These are phyloP conservation scores for Pristionchus entomophagus DNA, from an alignment of 2,888 invertebrate genomes.

Conservation along the genomic window DNA sequence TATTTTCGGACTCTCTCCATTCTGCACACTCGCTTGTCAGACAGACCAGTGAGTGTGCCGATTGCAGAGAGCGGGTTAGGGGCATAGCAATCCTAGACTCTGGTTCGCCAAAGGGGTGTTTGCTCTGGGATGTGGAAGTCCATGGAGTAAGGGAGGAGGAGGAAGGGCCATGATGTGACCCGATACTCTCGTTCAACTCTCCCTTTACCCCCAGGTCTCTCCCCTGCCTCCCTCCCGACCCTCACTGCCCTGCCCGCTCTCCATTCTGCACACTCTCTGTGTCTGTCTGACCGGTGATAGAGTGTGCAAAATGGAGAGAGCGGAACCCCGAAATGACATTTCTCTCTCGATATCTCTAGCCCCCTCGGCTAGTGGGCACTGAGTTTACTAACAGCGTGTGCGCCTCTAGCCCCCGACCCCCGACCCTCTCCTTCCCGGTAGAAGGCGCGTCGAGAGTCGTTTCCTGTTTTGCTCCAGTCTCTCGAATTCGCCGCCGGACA, in stretches of 20 bases:
- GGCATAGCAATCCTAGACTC: too few relatives aligned
- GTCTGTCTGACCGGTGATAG: too few relatives aligned
- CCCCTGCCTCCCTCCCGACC: background rate
- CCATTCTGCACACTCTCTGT: too few relatives aligned
- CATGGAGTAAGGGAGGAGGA: too few relatives aligned
- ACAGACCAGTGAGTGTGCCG: too few relatives aligned
- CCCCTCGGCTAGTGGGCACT: background rate
- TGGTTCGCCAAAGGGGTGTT: background rate
- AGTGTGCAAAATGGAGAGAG: too few relatives aligned
- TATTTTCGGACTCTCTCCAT: too few relatives aligned
- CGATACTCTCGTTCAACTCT: background rate
- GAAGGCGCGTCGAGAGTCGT: background rate
- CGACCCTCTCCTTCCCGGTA: background rate
- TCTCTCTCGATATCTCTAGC: too few relatives aligned
- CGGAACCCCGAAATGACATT: too few relatives aligned
- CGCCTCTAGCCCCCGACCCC: background rate
- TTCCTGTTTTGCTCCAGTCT: slow-evolving; percentile 25
- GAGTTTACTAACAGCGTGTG: slow-evolving; percentile 5
- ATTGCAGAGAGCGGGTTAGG: too few relatives aligned
- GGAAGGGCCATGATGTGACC: slow-evolving; percentile 21
- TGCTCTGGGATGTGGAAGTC: background rate
- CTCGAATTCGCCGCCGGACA: background rate
- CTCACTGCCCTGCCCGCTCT: background rate
- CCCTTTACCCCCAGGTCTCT: slow-evolving; percentile 15
- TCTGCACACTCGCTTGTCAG: too few relatives aligned